These are phyloP conservation scores for Lumbricus terrestris DNA, from an alignment of 2,888 invertebrate genomes.

Conservation along the genomic window DNA sequence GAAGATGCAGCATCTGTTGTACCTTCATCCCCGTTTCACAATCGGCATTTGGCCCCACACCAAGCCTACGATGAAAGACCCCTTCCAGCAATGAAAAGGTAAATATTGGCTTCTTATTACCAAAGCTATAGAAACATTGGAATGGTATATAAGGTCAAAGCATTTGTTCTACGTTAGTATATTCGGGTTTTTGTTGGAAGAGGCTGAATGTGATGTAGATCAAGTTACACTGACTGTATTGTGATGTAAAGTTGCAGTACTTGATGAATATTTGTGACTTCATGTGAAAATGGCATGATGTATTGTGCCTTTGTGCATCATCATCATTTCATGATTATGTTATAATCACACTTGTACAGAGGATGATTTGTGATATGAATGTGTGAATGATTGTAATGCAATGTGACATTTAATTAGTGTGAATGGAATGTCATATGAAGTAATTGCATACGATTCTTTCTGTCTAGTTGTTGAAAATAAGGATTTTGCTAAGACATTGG, in stretches of 20 bases:
- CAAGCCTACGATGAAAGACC: conserved; percentile 52
- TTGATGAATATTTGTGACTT: too few relatives aligned
- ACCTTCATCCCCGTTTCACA: not conserved
- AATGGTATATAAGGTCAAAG: not conserved
- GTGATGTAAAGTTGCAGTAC: too few relatives aligned
- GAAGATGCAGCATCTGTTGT: not conserved
- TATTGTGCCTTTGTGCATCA: too few relatives aligned
- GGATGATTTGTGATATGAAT: too few relatives aligned
- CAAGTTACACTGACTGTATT: too few relatives aligned
- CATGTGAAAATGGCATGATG: too few relatives aligned
- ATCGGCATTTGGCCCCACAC: conserved; percentile 24
- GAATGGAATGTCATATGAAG: not conserved
- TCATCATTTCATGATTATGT: too few relatives aligned
- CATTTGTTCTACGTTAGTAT: not conserved
- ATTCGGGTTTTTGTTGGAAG: not conserved
- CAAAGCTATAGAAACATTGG: not conserved
- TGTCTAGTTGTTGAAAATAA: not conserved
- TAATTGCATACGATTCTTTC: not conserved
- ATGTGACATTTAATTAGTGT: too few relatives aligned
- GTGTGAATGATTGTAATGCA: too few relatives aligned
- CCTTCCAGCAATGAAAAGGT: conserved; percentile 50
- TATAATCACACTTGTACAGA: too few relatives aligned
- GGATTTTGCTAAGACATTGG: not conserved
- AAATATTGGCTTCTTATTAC: conserved; percentile 31
- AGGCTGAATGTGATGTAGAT: too few relatives aligned